Evolutionary conservation across 2,113 vertebrate species (phyloP).

Genomic region (Erythrocercus mccallii): DNA sequence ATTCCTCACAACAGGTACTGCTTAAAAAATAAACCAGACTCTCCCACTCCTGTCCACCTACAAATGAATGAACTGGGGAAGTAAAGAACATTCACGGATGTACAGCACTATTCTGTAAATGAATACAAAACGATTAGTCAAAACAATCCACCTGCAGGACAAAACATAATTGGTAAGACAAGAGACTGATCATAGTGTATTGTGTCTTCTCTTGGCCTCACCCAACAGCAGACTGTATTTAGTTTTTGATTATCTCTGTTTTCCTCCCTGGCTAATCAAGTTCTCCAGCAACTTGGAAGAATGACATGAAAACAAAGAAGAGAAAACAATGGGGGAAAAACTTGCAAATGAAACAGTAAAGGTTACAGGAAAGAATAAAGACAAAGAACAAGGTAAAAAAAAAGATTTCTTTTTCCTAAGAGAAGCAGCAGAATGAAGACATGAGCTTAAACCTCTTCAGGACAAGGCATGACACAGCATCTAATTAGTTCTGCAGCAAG

Average conservation of each 20-base stretch:
- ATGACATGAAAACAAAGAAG: accelerated
- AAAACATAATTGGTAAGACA: background rate
- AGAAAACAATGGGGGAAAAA: background rate
- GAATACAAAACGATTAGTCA: background rate
- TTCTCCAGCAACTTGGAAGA: background rate
- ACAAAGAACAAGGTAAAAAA: background rate
- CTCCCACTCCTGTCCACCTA: background rate
- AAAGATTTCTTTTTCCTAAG: background rate
- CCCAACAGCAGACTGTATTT: background rate
- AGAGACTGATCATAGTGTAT: background rate
- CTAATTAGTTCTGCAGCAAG: background rate
- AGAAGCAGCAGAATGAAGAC: background rate
- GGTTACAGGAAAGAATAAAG: background rate
- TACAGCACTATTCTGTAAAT: background rate
- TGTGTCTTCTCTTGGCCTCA: background rate
- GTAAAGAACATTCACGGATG: background rate
- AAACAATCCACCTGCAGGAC: background rate
- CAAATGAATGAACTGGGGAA: background rate
- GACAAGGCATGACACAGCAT: background rate
- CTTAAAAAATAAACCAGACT: background rate
- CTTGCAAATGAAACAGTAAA: background rate
- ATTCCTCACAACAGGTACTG: background rate
- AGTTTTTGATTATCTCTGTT: background rate
- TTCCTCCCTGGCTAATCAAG: background rate
- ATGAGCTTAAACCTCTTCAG: background rate